Evolutionary conservation across 2,797 vertebrate species (phyloP), one percentile per base, ranked within the genome.

Genomic region (Holocentrus rufus): DNA sequence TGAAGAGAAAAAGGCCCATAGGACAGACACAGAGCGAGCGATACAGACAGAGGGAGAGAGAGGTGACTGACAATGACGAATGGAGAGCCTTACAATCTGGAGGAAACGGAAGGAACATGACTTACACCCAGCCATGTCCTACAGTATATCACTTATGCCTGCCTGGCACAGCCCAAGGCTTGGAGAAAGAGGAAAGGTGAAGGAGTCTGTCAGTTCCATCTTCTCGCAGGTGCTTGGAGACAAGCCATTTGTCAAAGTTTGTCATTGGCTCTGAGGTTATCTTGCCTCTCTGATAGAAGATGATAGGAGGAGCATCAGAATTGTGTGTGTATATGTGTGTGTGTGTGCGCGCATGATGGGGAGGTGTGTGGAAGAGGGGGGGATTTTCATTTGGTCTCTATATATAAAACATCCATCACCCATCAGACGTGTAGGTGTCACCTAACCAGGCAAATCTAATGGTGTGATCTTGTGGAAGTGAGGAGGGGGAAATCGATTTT

Each of bases 211-310:
- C 93, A 90, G 88, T 86, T 93, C 90, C 91, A 91, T 94, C 93
- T 93, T 90, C 86, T 90, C 47, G 60, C 83, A 90, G 91, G 91
- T 92, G 91, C 90, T 91, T 87, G 87, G 89, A 93, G 93, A 95
- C 93, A 92, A 93, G 91, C 87, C 90, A 94, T 95, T 94, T 90
- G 92, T 94, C 92, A 94, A 92, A 93, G 90, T 92, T 93, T 94
- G 93, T 92, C 93, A 93, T 94, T 94, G 92, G 93, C 93, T 93
- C 86, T 90, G 91, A 94, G 93, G 93, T 95, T 93, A 94, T 93
- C 91, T 91, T 83, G 85, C 82, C 82, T 83, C 90, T 86, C 82
- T 89, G 90, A 92, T 93, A 89, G 91, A 94, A 93, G 92, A 93
- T 93, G 92, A 93, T 93, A 90, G 90, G 86, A 86, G 62, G 81